Base-by-base conservation (phyloP, 1,140 invertebrate species). In the Drosophila orena region DNA sequence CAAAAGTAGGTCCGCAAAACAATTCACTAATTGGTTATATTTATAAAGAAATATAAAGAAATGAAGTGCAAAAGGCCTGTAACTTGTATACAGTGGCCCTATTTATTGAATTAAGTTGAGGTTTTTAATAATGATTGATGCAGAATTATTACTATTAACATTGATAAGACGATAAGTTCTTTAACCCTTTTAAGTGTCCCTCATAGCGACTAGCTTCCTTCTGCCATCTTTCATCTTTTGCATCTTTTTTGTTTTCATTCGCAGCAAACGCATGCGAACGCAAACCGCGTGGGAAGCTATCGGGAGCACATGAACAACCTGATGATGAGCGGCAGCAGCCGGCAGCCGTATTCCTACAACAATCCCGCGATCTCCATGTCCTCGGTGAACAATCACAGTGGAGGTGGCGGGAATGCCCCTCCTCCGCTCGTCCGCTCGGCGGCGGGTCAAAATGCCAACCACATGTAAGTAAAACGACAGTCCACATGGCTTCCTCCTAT, bases 331-430 rank as follows among this genome's bases (percentile, higher is more conserved):
- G 79, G 79, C 22, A 81, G 81, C 69, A 86, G 76, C 57, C 84
- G 90, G 1, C 91, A 90, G 54, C 70, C 84, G 20, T 91, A 92
- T 66, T 62, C 90, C 17, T 91, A 91, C 27, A 92, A 91, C 53
- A 92, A 90, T 84, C 81, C 90, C 53, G 79, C 84, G 61, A 91
- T 92, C 73, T 92, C 91, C 49, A 92, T 92, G 91, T 89, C 91
- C 58, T 89, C 91, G 37, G 91, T 91, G 50, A 90, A 90, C 46
- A 92, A 65, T 59, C 91, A 91, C 47, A 83, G 76, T 22, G 81
- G 81, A 3, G 79, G 81, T 14, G 80, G 89, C 6, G 84, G 72
- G 24, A 92, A 91, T 73, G 90, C 91, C 11, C 91, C 91, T 24
- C 91, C 91, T 11, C 91, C 91, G 0, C 60, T 92, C 15, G 91